phyloP scores from a whole-genome alignment of 2,113 vertebrate genomes.

The Corythornis cristatus region DNA sequence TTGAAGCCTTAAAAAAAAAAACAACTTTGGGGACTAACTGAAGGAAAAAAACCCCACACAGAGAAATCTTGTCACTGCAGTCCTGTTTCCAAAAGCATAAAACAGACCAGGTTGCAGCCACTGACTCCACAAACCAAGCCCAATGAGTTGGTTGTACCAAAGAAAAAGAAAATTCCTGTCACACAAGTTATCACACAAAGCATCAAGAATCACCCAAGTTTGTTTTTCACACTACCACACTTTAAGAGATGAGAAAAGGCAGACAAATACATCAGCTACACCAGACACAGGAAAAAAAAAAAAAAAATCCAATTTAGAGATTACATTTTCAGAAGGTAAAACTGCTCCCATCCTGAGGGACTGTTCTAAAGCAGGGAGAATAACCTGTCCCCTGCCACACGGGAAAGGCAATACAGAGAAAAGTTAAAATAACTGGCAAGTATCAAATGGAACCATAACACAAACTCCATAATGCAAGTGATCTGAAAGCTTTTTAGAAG shows the following conservation, averaged over 20 bases:
- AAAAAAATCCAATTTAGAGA: background rate
- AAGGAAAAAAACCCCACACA: background rate
- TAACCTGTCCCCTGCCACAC: background rate
- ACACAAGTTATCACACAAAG: background rate
- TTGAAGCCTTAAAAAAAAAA: background rate
- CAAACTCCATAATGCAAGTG: background rate
- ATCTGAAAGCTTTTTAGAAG: background rate
- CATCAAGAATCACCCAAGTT: background rate
- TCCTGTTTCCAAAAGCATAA: background rate
- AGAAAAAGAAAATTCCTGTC: background rate
- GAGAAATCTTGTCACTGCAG: background rate
- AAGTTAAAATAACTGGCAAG: background rate
- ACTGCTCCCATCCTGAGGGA: fast-evolving
- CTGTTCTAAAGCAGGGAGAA: background rate
- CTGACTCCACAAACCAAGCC: fast-evolving
- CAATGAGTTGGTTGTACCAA: fast-evolving
- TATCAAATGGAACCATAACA: background rate
- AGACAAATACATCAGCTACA: background rate
- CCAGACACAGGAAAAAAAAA: background rate
- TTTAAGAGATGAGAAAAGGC: background rate
- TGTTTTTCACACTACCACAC: background rate
- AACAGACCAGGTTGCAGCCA: background rate
- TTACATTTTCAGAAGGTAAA: background rate
- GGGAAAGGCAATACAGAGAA: background rate
- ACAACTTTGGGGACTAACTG: background rate